Percentiles rank a stretch among this genome's conserved stretches.
phyloP scores from a whole-genome alignment of 2,888 invertebrate species.

The Amphimallon solstitiale region DNA sequence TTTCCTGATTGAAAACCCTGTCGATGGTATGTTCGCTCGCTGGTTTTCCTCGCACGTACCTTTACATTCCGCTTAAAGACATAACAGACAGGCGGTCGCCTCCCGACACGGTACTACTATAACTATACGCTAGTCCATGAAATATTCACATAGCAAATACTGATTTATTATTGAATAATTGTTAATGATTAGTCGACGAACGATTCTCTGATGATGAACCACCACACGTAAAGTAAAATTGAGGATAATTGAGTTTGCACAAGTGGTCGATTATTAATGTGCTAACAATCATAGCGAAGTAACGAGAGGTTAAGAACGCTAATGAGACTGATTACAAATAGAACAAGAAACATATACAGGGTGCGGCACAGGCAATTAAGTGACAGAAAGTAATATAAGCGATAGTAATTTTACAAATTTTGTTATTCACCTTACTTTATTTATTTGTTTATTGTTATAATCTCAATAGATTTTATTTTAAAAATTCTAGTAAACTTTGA shows the following conservation, averaged over 20 bases:
- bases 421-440: too few relatives aligned
- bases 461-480: too few relatives aligned
- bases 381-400: too few relatives aligned
- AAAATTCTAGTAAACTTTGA: too few relatives aligned
- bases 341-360: too few relatives aligned
- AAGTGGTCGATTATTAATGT: slow-evolving; percentile 49
- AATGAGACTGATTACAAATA: slow-evolving; percentile 1
- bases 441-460: too few relatives aligned
- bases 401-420: too few relatives aligned
- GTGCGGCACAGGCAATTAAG: too few relatives aligned
- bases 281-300: slow-evolving; percentile 30
- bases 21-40: slow-evolving; percentile 10
- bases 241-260: slow-evolving; percentile 60
- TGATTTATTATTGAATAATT: slow-evolving; percentile 61
- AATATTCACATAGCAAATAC: slow-evolving; percentile 60
- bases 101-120: slow-evolving; percentile 42
- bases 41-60: slow-evolving; percentile 23
- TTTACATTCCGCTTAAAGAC: slow-evolving; percentile 6
- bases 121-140: slow-evolving; percentile 46
- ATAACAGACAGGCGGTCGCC: slow-evolving; percentile 39
- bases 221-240: slow-evolving; percentile 57
- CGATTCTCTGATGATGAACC: slow-evolving; percentile 52
- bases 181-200: slow-evolving; percentile 58
- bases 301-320: slow-evolving; percentile 34
- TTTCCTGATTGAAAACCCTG: slow-evolving; percentile 23